phyloP scores from a whole-genome alignment of 2,888 invertebrate species.

The Mimachlamys varia region DNA sequence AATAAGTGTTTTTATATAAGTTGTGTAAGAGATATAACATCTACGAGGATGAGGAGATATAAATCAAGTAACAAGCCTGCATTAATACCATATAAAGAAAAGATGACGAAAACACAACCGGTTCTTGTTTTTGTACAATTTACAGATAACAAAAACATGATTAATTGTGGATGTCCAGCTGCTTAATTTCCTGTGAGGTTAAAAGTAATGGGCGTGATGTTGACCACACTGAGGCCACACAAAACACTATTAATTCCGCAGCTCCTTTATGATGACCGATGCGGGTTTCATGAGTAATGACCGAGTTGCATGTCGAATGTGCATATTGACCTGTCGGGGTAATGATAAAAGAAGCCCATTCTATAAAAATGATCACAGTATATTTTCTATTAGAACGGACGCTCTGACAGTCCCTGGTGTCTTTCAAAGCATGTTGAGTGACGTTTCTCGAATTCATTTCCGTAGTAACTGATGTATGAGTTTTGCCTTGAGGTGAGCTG shows the following conservation, averaged over 20 bases:
- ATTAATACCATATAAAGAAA: no score
- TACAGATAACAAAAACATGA: not conserved
- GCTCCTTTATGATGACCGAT: not conserved
- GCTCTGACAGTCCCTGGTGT: not conserved
- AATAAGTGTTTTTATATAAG: no score
- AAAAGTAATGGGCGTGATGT: not conserved
- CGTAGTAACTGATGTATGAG: not conserved
- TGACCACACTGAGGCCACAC: not conserved
- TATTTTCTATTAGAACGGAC: not conserved
- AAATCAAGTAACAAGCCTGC: no score
- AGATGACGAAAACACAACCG: no score
- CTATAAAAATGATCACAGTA: not conserved
- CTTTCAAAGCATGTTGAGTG: not conserved
- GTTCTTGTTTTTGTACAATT: no score
- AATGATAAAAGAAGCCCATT: not conserved
- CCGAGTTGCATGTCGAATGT: not conserved
- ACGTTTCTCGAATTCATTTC: conserved; percentile 31
- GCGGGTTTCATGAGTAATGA: not conserved
- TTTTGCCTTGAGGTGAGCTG: not conserved
- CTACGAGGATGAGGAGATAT: no score
- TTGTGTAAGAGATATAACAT: no score
- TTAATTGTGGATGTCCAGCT: not conserved
- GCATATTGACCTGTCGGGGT: not conserved
- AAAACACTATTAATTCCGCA: not conserved
- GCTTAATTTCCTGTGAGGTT: not conserved